Base-by-base conservation (phyloP, 1,140 invertebrate genomes). In the Penaeus japonicus region DNA sequence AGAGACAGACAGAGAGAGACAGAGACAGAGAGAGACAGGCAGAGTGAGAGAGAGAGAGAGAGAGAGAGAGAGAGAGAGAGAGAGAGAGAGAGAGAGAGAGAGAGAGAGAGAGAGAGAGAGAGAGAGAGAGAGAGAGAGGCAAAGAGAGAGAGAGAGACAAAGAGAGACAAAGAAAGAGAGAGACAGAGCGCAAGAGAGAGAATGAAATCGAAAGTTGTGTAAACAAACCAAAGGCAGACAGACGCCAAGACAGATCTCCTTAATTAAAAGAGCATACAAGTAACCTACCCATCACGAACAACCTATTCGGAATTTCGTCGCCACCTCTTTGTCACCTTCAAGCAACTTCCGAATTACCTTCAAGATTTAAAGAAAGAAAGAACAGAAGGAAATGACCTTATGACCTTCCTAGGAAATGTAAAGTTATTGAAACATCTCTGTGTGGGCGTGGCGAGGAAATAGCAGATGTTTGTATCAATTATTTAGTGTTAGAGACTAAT, bases 41-140 rank as follows among this genome's bases (percentile, higher is more conserved):
- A 73, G 70, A 73, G 70, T 30, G 70, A 73, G 70, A 73, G 70
- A 73, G 70, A 73, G 70, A 73, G n/a, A n/a, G n/a, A n/a, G n/a
- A n/a, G n/a, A n/a, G 5, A 12, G 47, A 47, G 15, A 47, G 47
- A 15, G 47, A 47, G 39, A 5, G 39, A 12, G 39, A 7, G 12
- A 15, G 47, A 47, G 47, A 7, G 15, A 47, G 10, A 15, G 47
- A 77, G 22, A 77, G 20, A 77, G 22, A 77, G 22, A 77, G 27
- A 30, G 27, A 78, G 10, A 79, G 27, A 30, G 12, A 79, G 12
- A 47, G 27, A 79, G 12, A 47, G 27, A 5, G 27, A 18, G 12
- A 79, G 27, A 79, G 27, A 79, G 7, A 30, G 24, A 24, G 7
- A 30, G 7, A 78, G 24, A 22, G 7, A 78, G 27, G 39, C 30